Percentiles rank a stretch among this genome's conserved stretches.
These are phyloP conservation scores for Tipula vernalis DNA, from an alignment of 2,888 invertebrate species.

Conservation along the genomic window DNA sequence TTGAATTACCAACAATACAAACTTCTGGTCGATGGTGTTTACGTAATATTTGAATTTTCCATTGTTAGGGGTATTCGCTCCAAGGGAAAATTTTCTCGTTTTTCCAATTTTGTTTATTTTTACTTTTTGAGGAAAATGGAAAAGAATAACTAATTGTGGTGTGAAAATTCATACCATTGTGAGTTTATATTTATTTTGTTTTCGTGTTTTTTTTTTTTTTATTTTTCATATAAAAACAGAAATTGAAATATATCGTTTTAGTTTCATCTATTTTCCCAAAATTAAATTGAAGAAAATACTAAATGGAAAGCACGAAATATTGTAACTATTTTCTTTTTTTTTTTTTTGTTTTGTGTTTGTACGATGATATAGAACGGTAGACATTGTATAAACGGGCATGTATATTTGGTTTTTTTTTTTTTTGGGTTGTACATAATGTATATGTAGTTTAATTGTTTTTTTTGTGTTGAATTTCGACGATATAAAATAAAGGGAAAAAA, in stretches of 20 bases:
- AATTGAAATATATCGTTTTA: constrained; percentile 4
- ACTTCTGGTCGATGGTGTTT: neutral
- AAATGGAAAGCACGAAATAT: constrained; percentile 4
- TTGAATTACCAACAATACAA: neutral
- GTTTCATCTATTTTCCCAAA: neutral
- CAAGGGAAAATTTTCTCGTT: neutral
- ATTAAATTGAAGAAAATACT: neutral
- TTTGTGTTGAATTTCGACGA: neutral
- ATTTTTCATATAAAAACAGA: neutral
- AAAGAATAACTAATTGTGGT: neutral
- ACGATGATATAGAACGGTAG: neutral
- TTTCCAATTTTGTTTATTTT: neutral
- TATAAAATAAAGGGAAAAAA: neutral
- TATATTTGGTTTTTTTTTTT: neutral
- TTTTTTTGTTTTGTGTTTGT: neutral
- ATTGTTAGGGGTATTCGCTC: neutral
- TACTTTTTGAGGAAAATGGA: neutral
- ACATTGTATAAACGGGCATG: neutral
- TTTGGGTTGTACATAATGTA: neutral
- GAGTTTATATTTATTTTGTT: neutral
- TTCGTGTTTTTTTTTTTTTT: neutral
- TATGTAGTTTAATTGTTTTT: neutral
- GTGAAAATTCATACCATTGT: constrained; percentile 4
- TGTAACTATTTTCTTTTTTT: neutral
- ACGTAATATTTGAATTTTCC: neutral